Base-by-base conservation (phyloP, 2,113 vertebrate species). In the Globicephala melas region DNA sequence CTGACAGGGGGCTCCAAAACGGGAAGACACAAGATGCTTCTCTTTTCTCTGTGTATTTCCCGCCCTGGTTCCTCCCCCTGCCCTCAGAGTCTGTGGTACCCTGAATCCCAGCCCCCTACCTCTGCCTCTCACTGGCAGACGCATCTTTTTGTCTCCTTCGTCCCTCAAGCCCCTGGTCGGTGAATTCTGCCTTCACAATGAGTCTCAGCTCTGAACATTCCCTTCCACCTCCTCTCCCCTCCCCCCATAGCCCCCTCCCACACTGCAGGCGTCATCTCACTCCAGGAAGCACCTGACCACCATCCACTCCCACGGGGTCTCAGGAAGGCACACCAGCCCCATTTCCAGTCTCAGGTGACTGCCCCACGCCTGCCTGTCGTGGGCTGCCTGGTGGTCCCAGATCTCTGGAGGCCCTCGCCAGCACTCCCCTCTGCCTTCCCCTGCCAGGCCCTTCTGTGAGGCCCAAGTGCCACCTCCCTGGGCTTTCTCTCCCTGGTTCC, bases 371-470 rank as follows among this genome's bases (percentile, higher is more conserved):
- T 50, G 58, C 44, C 58, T 9, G 21, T 31, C 3, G 0, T 1
- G 18, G 28, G 12, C 80, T 70, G 62, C n/a, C 31, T 15, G 21
- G 31, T 20, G 5, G 38, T 23, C 65, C 63, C 15, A 13, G 33
- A 11, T 17, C 4, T 10, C 65, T 3, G 36, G 10, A 3, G 4
- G 31, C 25, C 60, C 60, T 14, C 28, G 26, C 8, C 33, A 6
- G 2, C 10, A 1, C 12, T 14, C 17, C 20, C 14, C 38, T 38
- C 44, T 53, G 18, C 33, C 67, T 26, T 7, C 28, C n/a, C 60
- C 20, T 12, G 6, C 36, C 8, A 1, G 1, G 2, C 47, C 3
- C 0, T 6, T 15, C 26, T 36, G 4, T 3, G 3, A 58, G 38
- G 12, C 81, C 65, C 70, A 36, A 2, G 9, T 33, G 26, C 26